A percentile compares a stretch with the other conserved stretches of the same genome.
These are phyloP conservation scores for Hemicordylus capensis DNA, from an alignment of 2,113 vertebrate species.

Conservation along the genomic window DNA sequence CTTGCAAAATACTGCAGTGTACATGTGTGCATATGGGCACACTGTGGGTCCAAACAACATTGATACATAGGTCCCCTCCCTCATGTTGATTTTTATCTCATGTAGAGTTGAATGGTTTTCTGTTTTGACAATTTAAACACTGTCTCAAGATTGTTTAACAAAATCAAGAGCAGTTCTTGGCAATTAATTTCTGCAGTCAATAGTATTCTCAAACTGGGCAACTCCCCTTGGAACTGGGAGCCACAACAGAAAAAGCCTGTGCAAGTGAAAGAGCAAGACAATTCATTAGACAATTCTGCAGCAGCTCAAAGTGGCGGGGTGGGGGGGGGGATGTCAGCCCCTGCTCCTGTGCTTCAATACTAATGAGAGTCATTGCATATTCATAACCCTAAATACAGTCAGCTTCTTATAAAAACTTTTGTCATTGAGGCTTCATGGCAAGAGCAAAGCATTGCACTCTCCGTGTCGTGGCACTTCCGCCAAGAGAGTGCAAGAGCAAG, in stretches of 20 bases:
- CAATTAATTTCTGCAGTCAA: constrained; percentile 77
- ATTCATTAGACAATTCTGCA: constrained; percentile 84
- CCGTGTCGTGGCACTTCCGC: constrained; percentile 79
- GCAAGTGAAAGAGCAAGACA: constrained; percentile 77
- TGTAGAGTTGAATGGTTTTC: constrained; percentile 64
- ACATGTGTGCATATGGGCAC: neutral
- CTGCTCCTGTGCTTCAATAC: constrained; percentile 80
- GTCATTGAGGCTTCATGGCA: constrained; percentile 79
- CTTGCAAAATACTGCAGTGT: neutral
- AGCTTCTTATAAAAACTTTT: constrained; percentile 85
- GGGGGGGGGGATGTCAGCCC: constrained; percentile 81
- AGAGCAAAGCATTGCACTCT: constrained; percentile 75
- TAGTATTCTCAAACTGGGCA: constrained; percentile 75
- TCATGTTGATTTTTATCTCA: constrained; percentile 33
- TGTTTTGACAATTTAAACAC: constrained; percentile 74
- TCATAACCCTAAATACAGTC: constrained; percentile 88
- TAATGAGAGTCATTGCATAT: constrained; percentile 90
- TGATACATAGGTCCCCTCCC: neutral
- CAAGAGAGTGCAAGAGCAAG: constrained; percentile 81
- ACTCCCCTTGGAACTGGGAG: constrained; percentile 73
- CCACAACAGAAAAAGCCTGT: constrained; percentile 62
- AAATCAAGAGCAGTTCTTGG: constrained; percentile 70
- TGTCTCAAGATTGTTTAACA: constrained; percentile 70
- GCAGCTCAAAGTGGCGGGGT: constrained; percentile 80
- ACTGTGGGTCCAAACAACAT: constrained; percentile 10